Base-by-base conservation (phyloP, 1,140 invertebrate species). In the Drosophila pandora region DNA sequence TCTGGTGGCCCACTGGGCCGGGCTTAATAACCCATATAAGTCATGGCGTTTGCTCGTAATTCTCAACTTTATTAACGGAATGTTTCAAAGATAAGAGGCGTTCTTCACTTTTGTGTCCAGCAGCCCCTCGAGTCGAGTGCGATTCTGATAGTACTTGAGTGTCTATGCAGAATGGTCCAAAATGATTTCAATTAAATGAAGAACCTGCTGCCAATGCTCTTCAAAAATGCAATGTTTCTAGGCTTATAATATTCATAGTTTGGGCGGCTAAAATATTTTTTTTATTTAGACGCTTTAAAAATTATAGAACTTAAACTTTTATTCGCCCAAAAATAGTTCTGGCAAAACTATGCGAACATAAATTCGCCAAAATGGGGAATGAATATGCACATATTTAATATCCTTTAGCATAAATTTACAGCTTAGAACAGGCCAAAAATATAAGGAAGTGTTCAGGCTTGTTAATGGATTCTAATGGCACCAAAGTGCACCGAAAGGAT, bases 401-500 rank as follows among this genome's bases (percentile, higher is more conserved):
- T 3, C 13, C 5, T 8, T 61, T 48, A 17, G 41, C 32, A 72
- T 69, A 68, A 52, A 59, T 59, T 69, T 25, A 37, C 39, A 53
- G 32, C 32, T 48, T 13, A 49, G 22, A n/a, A 22, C 2, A 9
- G 17, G 43, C 22, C 41, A 2, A 30, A 64, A 25, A 41, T 30
- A 25, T 8, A 43, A n/a, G n/a, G 30, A 69, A 69, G 81, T 72
- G 81, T 73, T 43, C 59, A 52, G 70, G 54, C 68, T 52, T 84
- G 49, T 45, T 45, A 72, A 65, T 64, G 25, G 8, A 43, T 65
- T 84, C 76, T 61, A 57, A 54, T 64, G n/a, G 34, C 41, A 39
- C 22, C 43, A 17, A 55, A 62, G 12, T 59, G 39, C 13, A 23
- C 7, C 13, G 12, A 28, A 43, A 39, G 50, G 34, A 54, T 43